These are phyloP conservation scores for Cantharis nigra DNA, from an alignment of 2,888 invertebrate genomes.

Conservation along the genomic window DNA sequence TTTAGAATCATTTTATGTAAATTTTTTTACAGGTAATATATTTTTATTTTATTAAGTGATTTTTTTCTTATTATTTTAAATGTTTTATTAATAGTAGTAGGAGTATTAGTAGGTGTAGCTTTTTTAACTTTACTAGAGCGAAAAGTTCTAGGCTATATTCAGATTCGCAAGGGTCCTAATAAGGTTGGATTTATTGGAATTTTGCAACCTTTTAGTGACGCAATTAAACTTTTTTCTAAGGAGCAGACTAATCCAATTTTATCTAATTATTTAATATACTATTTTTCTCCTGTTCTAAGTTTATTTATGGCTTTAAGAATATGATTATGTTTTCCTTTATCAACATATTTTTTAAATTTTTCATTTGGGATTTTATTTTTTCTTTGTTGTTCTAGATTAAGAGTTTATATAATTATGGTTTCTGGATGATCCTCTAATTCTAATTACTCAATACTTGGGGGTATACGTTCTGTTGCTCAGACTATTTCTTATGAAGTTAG, in stretches of 20 bases:
- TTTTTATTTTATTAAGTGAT: slow-evolving; percentile 54
- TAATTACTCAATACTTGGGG: slow-evolving; percentile 72
- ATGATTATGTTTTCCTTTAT: slow-evolving; percentile 65
- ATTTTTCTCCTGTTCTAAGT: slow-evolving; percentile 63
- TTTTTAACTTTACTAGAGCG: slow-evolving; percentile 77
- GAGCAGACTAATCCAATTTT: slow-evolving; percentile 62
- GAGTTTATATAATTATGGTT: slow-evolving; percentile 67
- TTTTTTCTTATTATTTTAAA: slow-evolving; percentile 38
- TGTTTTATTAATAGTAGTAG: slow-evolving; percentile 61
- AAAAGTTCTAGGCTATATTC: slow-evolving; percentile 72
- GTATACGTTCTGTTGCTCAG: slow-evolving; percentile 70
- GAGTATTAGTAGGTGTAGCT: slow-evolving; percentile 67
- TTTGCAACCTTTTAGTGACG: slow-evolving; percentile 74
- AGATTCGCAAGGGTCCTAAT: slow-evolving; percentile 76
- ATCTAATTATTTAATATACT: slow-evolving; percentile 67
- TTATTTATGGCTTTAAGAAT: slow-evolving; percentile 65
- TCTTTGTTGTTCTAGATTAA: slow-evolving; percentile 66
- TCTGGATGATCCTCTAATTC: slow-evolving; percentile 74
- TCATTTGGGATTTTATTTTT: slow-evolving; percentile 67
- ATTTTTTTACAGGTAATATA: slow-evolving; percentile 61
- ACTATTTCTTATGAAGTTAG: slow-evolving; percentile 79
- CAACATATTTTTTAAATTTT: slow-evolving; percentile 61
- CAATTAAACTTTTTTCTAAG: slow-evolving; percentile 73
- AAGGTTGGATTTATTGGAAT: slow-evolving; percentile 67
- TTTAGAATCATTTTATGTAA: slow-evolving; percentile 71